Base-by-base conservation (phyloP, 2,888 invertebrate species). In the Azorinus chamasolen region DNA sequence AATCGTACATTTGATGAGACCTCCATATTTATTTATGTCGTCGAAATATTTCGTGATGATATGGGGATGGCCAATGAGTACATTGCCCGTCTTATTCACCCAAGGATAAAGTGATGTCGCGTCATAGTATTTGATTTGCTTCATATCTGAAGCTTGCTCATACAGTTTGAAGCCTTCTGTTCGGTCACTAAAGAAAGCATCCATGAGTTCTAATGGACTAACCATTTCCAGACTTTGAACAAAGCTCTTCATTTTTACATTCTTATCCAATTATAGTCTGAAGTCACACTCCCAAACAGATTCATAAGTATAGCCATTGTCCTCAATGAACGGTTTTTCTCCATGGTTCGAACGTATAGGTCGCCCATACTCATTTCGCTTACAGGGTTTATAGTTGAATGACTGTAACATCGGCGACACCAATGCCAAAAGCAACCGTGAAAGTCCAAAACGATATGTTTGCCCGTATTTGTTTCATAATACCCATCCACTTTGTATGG, bases 171-270 rank as follows among this genome's bases (percentile, higher is more conserved):
- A 69, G 3, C 83, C 83, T 55, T 87, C 84, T 0, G 86, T 87
- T 18, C 89, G 24, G 0, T 89, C 90, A 1, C 88, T 88, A 73
- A 62, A 87, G 54, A 90, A 88, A n/a, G 84, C 84, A 70, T 88
- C 86, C 46, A 86, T 58, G n/a, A 87, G 86, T 24, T 84, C 65
- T 8, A 89, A 32, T 6, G 81, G 79, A 0, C 69, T 66, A n/a
- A 55, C 51, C 5, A 84, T 12, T 18, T 86, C 69, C n/a, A 80
- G 25, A 2, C 20, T 18, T 10, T 71, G n/a, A 3, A 83, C 63
- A 41, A 70, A 86, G 10, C 18, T 0, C 41, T 64, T 65, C 63
- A 87, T 22, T 12, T 58, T 48, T 1, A 10, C 27, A 55, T 80
- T 46, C 1, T 32, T 39, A 37, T 83, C 77, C 2, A 86, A 20